Percentiles rank a stretch among this genome's conserved stretches.
Conservation (phyloP, 2,113 vertebrate species). For the Pholis gunnellus region DNA sequence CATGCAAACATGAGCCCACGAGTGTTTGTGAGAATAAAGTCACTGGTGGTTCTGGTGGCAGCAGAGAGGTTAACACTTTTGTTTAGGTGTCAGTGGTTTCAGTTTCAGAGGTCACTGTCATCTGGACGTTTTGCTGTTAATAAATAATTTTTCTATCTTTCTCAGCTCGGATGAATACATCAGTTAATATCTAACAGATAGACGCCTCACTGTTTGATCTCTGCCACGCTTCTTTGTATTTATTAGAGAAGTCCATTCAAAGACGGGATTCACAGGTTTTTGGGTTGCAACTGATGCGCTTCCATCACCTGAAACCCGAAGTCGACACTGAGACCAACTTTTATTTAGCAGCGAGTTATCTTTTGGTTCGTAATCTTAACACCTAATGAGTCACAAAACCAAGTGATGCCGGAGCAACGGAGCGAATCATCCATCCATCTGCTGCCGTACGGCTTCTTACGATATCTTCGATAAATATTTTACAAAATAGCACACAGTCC, state of each 20-base stretch:
- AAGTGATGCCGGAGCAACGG: not conserved
- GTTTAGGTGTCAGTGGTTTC: not conserved
- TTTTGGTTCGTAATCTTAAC: not conserved
- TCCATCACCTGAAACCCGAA: not conserved
- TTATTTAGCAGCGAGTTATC: not conserved
- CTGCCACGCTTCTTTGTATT: not conserved
- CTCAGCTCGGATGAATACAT: not conserved
- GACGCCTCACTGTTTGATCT: slow-evolving; percentile 2
- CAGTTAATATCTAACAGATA: not conserved
- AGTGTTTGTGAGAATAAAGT: not conserved
- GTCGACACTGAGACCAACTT: not conserved
- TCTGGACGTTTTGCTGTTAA: not conserved
- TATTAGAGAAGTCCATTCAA: not conserved
- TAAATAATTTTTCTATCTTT: not conserved
- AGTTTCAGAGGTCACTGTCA: not conserved
- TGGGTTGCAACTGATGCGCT: not conserved
- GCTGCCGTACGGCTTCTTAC: not conserved
- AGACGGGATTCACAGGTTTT: not conserved
- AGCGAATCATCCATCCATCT: not conserved
- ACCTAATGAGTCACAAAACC: not conserved
- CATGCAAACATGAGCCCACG: not conserved
- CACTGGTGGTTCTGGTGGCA: not conserved
- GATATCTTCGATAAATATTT: not conserved
- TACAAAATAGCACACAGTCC: not conserved
- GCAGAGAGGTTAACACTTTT: not conserved